These are phyloP conservation scores for Tachysurus fulvidraco DNA, from an alignment of 2,113 vertebrate genomes.

Conservation along the genomic window DNA sequence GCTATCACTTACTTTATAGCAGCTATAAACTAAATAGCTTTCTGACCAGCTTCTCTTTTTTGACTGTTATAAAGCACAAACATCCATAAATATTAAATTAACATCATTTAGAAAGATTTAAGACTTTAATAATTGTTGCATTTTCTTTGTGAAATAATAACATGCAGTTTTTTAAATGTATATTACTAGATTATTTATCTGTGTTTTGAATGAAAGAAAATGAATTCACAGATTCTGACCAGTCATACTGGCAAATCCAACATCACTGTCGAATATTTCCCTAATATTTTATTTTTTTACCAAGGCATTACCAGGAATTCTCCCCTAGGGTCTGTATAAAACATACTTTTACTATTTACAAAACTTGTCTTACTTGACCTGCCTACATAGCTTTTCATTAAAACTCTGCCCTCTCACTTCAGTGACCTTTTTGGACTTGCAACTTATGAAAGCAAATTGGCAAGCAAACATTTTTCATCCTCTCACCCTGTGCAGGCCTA, in stretches of 20 bases:
- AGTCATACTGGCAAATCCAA: neutral
- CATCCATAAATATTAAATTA: neutral
- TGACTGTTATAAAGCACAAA: neutral
- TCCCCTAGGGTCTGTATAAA: neutral
- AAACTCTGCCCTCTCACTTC: neutral
- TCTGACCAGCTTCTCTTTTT: neutral
- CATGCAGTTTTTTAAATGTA: neutral
- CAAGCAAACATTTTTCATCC: neutral
- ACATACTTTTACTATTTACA: neutral
- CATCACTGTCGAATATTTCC: neutral
- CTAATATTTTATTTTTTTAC: neutral
- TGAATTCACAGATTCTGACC: neutral
- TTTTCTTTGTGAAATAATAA: neutral
- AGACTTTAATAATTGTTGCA: neutral
- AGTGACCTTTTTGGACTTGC: neutral
- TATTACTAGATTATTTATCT: neutral
- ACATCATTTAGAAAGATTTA: too few relatives aligned
- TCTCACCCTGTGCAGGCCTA: neutral
- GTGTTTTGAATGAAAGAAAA: neutral
- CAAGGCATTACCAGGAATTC: neutral
- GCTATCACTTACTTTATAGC: neutral
- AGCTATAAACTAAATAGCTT: neutral
- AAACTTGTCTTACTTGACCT: neutral
- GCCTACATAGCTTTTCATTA: neutral
- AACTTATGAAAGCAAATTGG: neutral